Percentiles rank a stretch among this genome's conserved stretches.
Evolutionary conservation across 1,140 invertebrate species (phyloP).

Genomic region (Heliconius himera): DNA sequence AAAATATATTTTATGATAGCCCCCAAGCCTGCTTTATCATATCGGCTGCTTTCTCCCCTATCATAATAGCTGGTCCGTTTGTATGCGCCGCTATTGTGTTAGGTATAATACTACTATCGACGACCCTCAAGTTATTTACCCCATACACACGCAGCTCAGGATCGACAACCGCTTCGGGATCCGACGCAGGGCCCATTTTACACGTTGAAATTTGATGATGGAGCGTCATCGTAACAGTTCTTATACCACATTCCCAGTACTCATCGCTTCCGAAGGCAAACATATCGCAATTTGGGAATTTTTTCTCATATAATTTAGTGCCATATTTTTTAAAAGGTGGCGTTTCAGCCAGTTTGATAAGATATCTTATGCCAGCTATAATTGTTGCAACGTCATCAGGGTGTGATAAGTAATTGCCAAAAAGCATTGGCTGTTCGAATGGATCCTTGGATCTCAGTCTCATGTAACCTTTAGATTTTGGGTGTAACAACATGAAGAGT

Average conservation of each 20-base stretch:
- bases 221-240: constrained; percentile 83
- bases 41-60: constrained; percentile 92
- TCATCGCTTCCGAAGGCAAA: constrained; percentile 83
- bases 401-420: constrained; percentile 88
- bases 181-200: constrained; percentile 88
- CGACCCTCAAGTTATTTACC: constrained; percentile 86
- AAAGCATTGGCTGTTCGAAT: constrained; percentile 86
- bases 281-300: constrained; percentile 83
- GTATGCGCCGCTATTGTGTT: constrained; percentile 87
- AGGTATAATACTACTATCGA: constrained; percentile 90
- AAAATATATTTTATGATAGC: constrained; percentile 25
- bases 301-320: constrained; percentile 80
- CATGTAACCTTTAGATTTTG: constrained; percentile 87
- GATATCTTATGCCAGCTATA: constrained; percentile 85
- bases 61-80: constrained; percentile 90
- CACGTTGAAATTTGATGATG: constrained; percentile 88
- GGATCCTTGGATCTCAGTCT: constrained; percentile 87
- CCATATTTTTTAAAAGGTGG: constrained; percentile 84
- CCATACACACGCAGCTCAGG: constrained; percentile 87
- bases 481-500: constrained; percentile 88
- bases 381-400: constrained; percentile 86
- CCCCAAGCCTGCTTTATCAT: constrained; percentile 84
- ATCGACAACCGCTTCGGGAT: constrained; percentile 88
- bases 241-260: constrained; percentile 89
- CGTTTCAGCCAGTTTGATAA: constrained; percentile 83